phyloP scores from a whole-genome alignment of 1,140 invertebrate species.

The Piezodorus guildinii region DNA sequence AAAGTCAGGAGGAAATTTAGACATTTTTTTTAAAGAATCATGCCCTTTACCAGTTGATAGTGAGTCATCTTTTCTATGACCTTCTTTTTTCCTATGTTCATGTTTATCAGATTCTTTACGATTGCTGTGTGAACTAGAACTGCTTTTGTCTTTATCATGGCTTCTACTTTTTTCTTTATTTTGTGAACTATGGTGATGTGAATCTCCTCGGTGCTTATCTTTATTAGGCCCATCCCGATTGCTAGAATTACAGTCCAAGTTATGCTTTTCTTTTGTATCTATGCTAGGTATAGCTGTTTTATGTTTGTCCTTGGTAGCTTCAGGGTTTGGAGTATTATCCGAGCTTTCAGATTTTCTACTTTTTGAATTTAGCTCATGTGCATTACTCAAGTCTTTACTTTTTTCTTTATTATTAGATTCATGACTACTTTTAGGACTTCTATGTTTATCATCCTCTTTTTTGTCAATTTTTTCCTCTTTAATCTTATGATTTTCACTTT shows the following conservation, averaged over 20 bases:
- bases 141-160: not conserved
- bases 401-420: not conserved
- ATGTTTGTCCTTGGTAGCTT: too few relatives aligned
- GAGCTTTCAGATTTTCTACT: too few relatives aligned
- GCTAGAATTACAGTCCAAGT: not conserved
- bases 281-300: too few relatives aligned
- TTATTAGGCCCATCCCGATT: not conserved
- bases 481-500: too few relatives aligned
- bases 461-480: too few relatives aligned
- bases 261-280: too few relatives aligned
- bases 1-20: not conserved
- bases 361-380: too few relatives aligned
- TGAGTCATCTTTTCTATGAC: not conserved
- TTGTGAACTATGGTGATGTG: not conserved
- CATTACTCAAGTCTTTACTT: not conserved
- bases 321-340: too few relatives aligned
- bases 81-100: not conserved
- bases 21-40: not conserved
- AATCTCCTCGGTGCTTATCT: not conserved
- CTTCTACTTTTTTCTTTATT: not conserved
- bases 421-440: too few relatives aligned
- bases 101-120: not conserved
- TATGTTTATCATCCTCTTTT: too few relatives aligned
- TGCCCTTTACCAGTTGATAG: not conserved
- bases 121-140: not conserved